Conservation (phyloP, 1,140 invertebrate species). For the Chrysomallon squamiferum region DNA sequence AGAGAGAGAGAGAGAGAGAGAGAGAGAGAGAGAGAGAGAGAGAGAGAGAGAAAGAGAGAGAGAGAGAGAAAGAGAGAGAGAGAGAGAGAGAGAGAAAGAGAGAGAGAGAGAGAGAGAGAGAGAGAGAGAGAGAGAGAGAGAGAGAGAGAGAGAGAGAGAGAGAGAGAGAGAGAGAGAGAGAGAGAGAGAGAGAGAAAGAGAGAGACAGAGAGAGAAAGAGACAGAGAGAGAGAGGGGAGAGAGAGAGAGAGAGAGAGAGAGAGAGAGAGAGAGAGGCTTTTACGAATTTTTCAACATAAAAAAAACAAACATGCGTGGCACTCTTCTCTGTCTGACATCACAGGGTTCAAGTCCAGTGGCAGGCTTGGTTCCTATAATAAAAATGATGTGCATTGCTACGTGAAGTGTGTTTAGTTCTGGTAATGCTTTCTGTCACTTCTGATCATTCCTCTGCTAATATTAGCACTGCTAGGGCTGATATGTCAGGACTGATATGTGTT, state of each 20-base stretch:
- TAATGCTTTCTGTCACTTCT: too few species aligned
- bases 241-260: slow-evolving; percentile 6
- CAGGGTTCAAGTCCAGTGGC: too few species aligned
- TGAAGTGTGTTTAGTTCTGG: too few species aligned
- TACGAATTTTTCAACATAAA: too few species aligned
- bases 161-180: not conserved
- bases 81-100: slow-evolving; percentile 7
- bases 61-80: slow-evolving; percentile 1
- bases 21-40: slow-evolving; percentile 1
- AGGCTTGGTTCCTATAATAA: too few species aligned
- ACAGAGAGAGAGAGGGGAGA: not conserved
- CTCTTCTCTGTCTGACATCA: too few species aligned
- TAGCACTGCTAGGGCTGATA: too few species aligned
- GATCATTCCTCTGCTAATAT: too few species aligned
- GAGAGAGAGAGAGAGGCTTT: not conserved
- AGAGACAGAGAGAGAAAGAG: slow-evolving; percentile 1
- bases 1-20: too few species aligned
- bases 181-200: not conserved
- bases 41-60: not conserved
- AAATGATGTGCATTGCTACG: too few species aligned
- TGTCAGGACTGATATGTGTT: too few species aligned
- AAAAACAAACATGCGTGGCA: too few species aligned
- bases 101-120: not conserved
- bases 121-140: not conserved
- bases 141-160: slow-evolving; percentile 5